Base-by-base conservation (phyloP, 2,113 vertebrate species). In the Lampris incognitus region DNA sequence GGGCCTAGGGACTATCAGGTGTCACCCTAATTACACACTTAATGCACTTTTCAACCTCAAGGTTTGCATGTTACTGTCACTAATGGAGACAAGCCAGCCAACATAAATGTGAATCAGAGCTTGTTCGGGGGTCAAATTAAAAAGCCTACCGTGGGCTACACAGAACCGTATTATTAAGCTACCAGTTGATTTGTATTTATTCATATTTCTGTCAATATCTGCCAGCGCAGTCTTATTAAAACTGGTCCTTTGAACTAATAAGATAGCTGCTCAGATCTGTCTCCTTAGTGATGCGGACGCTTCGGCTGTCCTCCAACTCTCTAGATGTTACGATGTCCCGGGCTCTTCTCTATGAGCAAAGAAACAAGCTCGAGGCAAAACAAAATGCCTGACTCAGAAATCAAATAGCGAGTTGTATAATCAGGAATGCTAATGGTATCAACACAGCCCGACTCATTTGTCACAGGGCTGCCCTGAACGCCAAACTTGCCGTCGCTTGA, bases 1-100 rank as follows among this genome's bases (percentile, higher is more conserved):
- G 78, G 71, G 84, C 82, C 83, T 59, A 60, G 81, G 87, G 87
- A 87, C 81, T 91, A 91, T 93, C 91, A 82, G 78, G 81, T 90
- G 88, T 90, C 90, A 90, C 85, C 88, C 24, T 92, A 85, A 92
- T 92, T 89, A 89, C 87, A 89, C 90, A 90, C 90, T 87, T 85
- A 89, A 91, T 62, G 88, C 84, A 87, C 78, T 88, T 91, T 84
- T 78, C 64, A 85, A 78, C 82, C 83, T 88, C 83, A 83, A 87
- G 37, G 57, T 38, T 10, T 36, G 5, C 57, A 5, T 82, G 75
- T 89, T 85, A 70, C 81, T 79, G 49, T 44, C 39, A 42, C 78
- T 87, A 78, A 91, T 88, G 81, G 85, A 64, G 57, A 86, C 36
- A 83, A 79, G 69, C 6, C 46, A 10, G 9, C 38, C 52, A 50